phyloP scores from a whole-genome alignment of 2,113 vertebrate genomes.

The Eira barbara region DNA sequence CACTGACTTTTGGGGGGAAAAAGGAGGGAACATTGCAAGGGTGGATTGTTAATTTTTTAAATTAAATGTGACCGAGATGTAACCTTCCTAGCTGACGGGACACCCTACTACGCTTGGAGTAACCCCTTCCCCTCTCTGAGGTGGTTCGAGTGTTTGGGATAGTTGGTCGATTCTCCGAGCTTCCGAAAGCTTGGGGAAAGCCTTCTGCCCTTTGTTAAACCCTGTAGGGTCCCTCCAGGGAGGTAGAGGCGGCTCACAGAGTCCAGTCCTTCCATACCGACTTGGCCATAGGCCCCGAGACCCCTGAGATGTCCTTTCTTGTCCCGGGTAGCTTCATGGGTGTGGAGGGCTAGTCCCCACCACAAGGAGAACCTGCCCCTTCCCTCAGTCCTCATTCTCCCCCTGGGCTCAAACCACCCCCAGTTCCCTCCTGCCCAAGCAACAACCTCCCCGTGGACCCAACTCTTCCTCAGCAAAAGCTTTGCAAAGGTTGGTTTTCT shows the following conservation, averaged over 20 bases:
- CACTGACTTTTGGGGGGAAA: fast-evolving
- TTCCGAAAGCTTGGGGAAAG: neutral
- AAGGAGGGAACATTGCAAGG: neutral
- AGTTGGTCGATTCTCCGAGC: neutral
- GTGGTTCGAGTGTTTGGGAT: neutral
- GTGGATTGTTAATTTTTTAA: neutral
- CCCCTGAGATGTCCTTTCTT: neutral
- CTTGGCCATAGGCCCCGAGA: neutral
- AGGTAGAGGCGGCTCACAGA: neutral
- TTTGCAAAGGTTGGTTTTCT: neutral
- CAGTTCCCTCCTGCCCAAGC: neutral
- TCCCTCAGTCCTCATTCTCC: neutral
- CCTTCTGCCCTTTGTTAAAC: neutral
- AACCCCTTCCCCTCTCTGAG: neutral
- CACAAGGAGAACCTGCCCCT: neutral
- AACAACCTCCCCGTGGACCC: neutral
- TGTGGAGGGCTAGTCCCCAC: too few species aligned
- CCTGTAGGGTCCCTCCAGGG: neutral
- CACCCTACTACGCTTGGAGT: neutral
- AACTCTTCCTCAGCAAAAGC: neutral
- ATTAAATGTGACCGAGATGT: neutral
- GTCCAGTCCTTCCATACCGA: neutral
- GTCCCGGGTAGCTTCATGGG: neutral
- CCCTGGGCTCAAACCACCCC: neutral
- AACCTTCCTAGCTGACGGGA: neutral